These are phyloP conservation scores for Neria commutata DNA, from an alignment of 2,888 invertebrate species.

Conservation along the genomic window DNA sequence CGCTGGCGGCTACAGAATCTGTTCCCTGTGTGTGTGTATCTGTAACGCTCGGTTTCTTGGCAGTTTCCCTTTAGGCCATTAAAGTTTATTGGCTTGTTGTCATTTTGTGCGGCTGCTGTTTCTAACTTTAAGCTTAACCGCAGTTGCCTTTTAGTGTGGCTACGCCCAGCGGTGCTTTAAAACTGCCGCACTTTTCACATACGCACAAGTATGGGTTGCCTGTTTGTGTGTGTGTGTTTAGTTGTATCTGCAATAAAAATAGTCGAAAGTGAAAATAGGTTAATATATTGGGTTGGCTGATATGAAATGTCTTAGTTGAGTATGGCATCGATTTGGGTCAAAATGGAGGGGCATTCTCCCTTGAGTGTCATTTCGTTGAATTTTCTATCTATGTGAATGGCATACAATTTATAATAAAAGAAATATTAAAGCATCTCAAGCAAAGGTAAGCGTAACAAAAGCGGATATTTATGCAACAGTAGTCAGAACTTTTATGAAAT, in stretches of 20 bases:
- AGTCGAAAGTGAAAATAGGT: background rate
- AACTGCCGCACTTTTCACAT: too few species aligned
- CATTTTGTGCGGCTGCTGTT: slow-evolving; percentile 17
- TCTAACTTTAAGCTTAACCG: background rate
- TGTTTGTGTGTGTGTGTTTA: background rate
- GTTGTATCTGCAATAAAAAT: background rate
- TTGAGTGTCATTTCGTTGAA: too few species aligned
- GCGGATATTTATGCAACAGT: too few species aligned
- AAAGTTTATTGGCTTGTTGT: slow-evolving; percentile 25
- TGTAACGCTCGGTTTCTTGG: background rate
- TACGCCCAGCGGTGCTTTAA: background rate
- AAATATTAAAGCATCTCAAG: too few species aligned
- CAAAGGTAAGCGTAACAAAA: too few species aligned
- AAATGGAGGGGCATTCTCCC: too few species aligned
- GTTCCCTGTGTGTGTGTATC: background rate
- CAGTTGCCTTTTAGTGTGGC: background rate
- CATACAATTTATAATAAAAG: too few species aligned
- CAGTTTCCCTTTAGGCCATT: slow-evolving; percentile 8
- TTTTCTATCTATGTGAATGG: too few species aligned
- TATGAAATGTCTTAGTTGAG: too few species aligned
- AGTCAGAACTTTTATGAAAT: too few species aligned
- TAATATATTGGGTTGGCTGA: too few species aligned
- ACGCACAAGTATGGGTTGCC: too few species aligned
- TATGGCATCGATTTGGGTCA: background rate
- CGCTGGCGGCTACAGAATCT: background rate